Conservation (phyloP, 2,797 vertebrate genomes). For the Rhinichthys osculus region DNA sequence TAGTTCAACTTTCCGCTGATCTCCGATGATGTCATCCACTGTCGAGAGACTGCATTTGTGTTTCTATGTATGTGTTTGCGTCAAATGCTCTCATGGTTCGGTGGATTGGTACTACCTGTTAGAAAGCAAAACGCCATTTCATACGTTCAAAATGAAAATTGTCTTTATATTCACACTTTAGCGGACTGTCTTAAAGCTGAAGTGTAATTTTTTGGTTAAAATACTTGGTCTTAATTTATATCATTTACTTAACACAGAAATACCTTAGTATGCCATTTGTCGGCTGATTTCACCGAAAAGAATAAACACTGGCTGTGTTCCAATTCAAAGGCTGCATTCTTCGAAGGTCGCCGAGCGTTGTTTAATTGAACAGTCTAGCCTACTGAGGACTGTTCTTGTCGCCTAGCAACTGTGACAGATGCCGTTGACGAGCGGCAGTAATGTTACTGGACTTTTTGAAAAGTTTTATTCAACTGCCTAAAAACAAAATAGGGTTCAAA, state of each 20-base stretch:
- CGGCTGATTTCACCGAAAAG: background rate
- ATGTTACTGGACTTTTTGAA: too few relatives aligned
- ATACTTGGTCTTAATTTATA: background rate
- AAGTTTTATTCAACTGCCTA: background rate
- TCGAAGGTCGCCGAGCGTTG: background rate
- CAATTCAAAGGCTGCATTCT: background rate
- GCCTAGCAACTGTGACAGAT: too few relatives aligned
- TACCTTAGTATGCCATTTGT: background rate
- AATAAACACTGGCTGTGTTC: background rate
- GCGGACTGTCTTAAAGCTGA: slow-evolving; percentile 2
- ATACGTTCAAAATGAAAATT: too few relatives aligned
- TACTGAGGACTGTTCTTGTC: too few relatives aligned
- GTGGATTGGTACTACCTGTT: slow-evolving; percentile 57
- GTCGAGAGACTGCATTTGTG: slow-evolving; percentile 70
- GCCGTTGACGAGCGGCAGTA: too few relatives aligned
- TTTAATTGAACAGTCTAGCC: too few relatives aligned
- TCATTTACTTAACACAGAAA: background rate
- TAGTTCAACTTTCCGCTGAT: slow-evolving; percentile 18
- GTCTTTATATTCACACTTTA: too few relatives aligned
- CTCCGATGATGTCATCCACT: slow-evolving; percentile 69
- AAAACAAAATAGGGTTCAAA: background rate
- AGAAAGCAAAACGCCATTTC: background rate
- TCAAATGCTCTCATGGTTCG: slow-evolving; percentile 66
- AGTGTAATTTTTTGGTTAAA: background rate
- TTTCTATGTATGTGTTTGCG: slow-evolving; percentile 49